Evolutionary conservation across 2,797 vertebrate species (phyloP).

Genomic region (Clarias pachynema): DNA sequence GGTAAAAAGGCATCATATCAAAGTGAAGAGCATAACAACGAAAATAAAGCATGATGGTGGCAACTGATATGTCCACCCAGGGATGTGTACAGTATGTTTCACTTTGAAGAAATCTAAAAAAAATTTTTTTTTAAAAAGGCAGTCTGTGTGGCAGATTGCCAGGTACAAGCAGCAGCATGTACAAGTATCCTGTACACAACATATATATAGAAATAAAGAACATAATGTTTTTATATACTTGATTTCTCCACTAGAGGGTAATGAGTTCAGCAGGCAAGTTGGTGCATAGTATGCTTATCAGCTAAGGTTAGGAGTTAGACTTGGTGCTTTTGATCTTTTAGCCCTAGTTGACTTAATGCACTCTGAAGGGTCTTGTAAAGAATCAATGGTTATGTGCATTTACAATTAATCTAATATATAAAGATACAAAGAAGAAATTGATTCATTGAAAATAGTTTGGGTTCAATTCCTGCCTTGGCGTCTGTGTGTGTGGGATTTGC

Average conservation of each 20-base stretch:
- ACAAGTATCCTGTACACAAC: neutral
- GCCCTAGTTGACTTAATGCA: neutral
- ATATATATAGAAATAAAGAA: neutral
- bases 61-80: neutral
- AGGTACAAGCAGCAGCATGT: neutral
- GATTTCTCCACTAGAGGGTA: slow-evolving; percentile 10
- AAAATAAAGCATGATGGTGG: neutral
- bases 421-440: too few species aligned
- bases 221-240: neutral
- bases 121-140: neutral
- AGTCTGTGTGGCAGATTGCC: neutral
- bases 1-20: neutral
- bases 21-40: neutral
- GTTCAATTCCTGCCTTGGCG: too few species aligned
- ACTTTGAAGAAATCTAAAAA: neutral
- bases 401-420: too few species aligned
- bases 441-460: neutral
- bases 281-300: neutral
- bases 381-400: too few species aligned
- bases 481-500: too few species aligned
- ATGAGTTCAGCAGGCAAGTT: neutral
- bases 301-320: neutral
- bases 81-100: neutral
- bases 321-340: neutral
- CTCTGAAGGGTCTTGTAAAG: neutral